phyloP scores from a whole-genome alignment of 2,888 invertebrate genomes.

The Troides oblongomaculatus region DNA sequence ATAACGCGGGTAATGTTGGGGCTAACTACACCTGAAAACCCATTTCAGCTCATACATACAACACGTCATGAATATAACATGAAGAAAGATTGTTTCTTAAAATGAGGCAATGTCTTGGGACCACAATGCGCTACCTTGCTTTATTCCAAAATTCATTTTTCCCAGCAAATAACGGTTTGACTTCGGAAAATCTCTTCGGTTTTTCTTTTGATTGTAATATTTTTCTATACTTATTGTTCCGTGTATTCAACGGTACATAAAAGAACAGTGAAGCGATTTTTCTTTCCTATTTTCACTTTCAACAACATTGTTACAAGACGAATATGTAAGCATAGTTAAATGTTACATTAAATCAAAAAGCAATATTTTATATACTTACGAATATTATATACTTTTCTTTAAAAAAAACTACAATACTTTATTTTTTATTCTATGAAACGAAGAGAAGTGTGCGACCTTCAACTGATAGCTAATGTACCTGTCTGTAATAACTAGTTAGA shows the following conservation, averaged over 20 bases:
- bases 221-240: conserved; percentile 3
- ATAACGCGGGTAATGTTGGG: neutral
- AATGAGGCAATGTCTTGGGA: conserved; percentile 51
- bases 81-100: conserved; percentile 41
- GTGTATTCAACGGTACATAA: neutral
- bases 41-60: conserved; percentile 28
- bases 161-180: conserved; percentile 37
- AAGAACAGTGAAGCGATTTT: neutral
- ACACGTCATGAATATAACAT: conserved; percentile 40
- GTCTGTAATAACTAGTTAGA: no score
- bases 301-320: no score
- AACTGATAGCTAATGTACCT: no score
- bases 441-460: no score
- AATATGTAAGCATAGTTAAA: no score
- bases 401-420: no score
- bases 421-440: no score
- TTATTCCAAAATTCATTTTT: conserved; percentile 46
- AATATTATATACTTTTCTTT: no score
- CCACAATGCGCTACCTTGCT: conserved; percentile 48
- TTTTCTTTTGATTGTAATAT: conserved; percentile 29
- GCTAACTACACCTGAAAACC: conserved; percentile 10
- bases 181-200: conserved; percentile 21
- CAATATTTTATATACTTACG: no score
- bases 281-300: no score
- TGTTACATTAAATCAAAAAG: no score